These are phyloP conservation scores for Acrossocheilus fasciatus DNA, from an alignment of 2,797 vertebrate species.

Conservation along the genomic window DNA sequence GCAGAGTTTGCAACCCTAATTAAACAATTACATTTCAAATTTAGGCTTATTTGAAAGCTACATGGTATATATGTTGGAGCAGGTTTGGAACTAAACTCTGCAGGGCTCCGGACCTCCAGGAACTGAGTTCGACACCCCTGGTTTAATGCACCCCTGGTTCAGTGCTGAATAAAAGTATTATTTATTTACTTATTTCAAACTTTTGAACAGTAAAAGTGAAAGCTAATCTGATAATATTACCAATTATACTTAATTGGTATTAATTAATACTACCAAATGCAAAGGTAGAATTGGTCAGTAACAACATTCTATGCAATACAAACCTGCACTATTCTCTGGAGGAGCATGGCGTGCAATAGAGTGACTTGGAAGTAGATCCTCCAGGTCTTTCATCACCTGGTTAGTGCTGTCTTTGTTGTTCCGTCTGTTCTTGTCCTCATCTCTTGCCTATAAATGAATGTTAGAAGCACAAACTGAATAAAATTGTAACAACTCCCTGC, in stretches of 20 bases:
- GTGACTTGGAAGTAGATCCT: conserved; percentile 80
- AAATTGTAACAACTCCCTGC: not conserved
- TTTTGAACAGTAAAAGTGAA: not conserved
- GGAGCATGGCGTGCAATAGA: conserved; percentile 59
- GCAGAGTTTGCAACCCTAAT: no score
- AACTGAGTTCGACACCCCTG: no score
- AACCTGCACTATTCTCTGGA: conserved; percentile 48
- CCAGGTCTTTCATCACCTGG: conserved; percentile 84
- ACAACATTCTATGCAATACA: not conserved
- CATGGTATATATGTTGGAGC: no score
- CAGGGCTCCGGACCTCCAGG: no score
- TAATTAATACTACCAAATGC: not conserved
- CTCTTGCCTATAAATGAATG: conserved; percentile 80
- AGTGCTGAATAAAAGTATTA: not conserved
- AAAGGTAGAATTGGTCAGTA: not conserved
- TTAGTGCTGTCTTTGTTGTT: conserved; percentile 87
- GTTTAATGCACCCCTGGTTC: no score
- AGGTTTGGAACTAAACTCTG: no score
- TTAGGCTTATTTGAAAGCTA: no score
- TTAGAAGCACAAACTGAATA: not conserved
- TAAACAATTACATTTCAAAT: no score
- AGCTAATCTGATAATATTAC: not conserved
- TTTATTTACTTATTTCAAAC: not conserved
- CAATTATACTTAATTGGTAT: not conserved
- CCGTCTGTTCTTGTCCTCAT: conserved; percentile 93